Evolutionary conservation across 2,888 invertebrate species (phyloP).

Genomic region (Odontocerum albicorne): DNA sequence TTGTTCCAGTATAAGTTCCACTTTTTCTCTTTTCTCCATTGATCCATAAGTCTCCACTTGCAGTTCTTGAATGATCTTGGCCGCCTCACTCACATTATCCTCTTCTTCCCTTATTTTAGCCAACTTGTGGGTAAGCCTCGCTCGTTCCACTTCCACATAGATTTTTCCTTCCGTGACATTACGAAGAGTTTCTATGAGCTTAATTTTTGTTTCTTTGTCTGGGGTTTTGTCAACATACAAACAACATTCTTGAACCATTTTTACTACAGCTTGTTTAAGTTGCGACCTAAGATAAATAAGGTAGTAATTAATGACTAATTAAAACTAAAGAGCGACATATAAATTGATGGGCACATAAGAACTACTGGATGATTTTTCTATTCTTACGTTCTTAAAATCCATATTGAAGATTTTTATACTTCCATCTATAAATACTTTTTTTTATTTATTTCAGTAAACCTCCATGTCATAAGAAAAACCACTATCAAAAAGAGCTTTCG

Average conservation of each 20-base stretch:
- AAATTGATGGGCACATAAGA: too few relatives aligned
- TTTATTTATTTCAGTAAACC: neutral
- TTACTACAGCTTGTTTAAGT: conserved; percentile 94
- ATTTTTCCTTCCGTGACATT: conserved; percentile 98
- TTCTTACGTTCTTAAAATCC: neutral
- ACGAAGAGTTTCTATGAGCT: conserved; percentile 93
- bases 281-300: conserved; percentile 65
- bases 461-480: neutral
- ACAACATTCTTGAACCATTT: conserved; percentile 95
- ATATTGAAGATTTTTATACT: neutral
- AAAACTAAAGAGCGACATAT: too few relatives aligned
- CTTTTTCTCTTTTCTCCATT: conserved; percentile 97
- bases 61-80: conserved; percentile 91
- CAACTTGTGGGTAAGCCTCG: conserved; percentile 88
- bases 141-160: conserved; percentile 99
- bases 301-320: too few relatives aligned
- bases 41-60: conserved; percentile 98
- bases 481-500: neutral
- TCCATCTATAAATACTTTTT: neutral
- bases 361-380: too few relatives aligned
- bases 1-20: conserved; percentile 95
- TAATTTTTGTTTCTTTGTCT: conserved; percentile 86
- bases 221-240: conserved; percentile 91
- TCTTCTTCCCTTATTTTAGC: conserved; percentile 84
- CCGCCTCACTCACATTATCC: conserved; percentile 85